Percentiles rank a stretch among this genome's conserved stretches.
Evolutionary conservation across 2,113 vertebrate species (phyloP).

Genomic region (Erythrocercus mccallii): DNA sequence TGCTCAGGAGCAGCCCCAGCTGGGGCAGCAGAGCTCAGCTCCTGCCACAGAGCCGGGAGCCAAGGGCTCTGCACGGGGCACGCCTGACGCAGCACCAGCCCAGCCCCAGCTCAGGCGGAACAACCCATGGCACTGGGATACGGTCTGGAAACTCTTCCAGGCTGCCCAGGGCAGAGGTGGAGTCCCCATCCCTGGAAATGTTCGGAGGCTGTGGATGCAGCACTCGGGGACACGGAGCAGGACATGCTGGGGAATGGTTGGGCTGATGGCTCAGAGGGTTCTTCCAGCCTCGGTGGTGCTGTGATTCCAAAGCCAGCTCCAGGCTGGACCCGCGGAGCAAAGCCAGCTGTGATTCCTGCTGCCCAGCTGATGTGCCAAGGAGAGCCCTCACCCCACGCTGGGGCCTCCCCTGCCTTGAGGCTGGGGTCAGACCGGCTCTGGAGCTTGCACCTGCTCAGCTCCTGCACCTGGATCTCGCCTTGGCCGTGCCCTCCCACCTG

Average conservation of each 20-base stretch:
- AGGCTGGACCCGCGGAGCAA: rapidly evolving
- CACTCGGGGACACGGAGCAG: not conserved
- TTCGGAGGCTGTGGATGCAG: not conserved
- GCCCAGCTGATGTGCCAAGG: rapidly evolving
- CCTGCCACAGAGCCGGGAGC: rapidly evolving
- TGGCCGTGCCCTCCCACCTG: not conserved
- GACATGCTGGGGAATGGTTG: not conserved
- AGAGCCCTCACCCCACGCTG: rapidly evolving
- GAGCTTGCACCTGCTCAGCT: not conserved
- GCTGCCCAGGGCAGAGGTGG: not conserved
- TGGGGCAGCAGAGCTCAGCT: not conserved
- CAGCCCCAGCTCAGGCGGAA: not conserved
- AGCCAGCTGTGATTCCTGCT: not conserved
- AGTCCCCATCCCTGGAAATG: not conserved
- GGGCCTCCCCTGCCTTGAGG: rapidly evolving
- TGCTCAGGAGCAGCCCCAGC: not conserved
- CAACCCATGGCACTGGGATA: rapidly evolving
- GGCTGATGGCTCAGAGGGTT: not conserved
- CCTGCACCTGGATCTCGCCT: rapidly evolving
- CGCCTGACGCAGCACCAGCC: not conserved
- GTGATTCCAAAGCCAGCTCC: rapidly evolving
- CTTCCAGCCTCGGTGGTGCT: rapidly evolving
- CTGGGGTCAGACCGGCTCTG: rapidly evolving
- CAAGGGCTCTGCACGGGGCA: not conserved
- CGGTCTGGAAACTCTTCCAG: rapidly evolving